These are phyloP conservation scores for Aphis gossypii DNA, from an alignment of 1,140 invertebrate species.

Conservation along the genomic window DNA sequence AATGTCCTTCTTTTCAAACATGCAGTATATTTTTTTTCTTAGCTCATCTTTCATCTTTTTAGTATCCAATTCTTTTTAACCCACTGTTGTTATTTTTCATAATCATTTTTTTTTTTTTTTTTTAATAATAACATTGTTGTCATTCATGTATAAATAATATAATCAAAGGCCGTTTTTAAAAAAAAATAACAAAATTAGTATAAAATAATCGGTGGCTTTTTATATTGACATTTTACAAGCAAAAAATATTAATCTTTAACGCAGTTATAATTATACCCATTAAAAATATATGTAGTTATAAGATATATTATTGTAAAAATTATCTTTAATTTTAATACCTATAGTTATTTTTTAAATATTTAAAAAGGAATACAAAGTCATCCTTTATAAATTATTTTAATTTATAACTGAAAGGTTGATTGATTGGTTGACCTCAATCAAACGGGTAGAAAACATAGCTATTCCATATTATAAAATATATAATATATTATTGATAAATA, in stretches of 20 bases:
- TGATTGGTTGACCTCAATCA: conserved; percentile 39
- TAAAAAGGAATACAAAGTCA: neutral
- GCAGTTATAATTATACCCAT: neutral
- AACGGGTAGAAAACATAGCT: neutral
- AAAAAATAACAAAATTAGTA: neutral
- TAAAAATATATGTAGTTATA: neutral
- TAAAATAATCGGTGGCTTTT: neutral
- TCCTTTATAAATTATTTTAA: neutral
- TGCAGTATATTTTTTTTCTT: neutral
- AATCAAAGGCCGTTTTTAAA: neutral
- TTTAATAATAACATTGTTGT: too few relatives aligned
- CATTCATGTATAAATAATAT: too few relatives aligned
- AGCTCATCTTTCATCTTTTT: neutral
- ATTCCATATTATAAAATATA: neutral
- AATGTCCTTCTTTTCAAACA: neutral
- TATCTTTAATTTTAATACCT: neutral
- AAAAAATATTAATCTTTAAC: neutral
- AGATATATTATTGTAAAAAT: neutral
- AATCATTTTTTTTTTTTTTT: too few relatives aligned
- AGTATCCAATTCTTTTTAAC: neutral
- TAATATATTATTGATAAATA: conserved; percentile 10
- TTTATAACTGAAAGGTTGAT: conserved; percentile 30
- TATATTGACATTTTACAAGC: neutral
- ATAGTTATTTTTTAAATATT: neutral
- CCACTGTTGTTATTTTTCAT: too few relatives aligned